Percentiles rank a stretch among this genome's conserved stretches.
Conservation (phyloP, 2,888 invertebrate species). For the Cryptocheilus praepositus region DNA sequence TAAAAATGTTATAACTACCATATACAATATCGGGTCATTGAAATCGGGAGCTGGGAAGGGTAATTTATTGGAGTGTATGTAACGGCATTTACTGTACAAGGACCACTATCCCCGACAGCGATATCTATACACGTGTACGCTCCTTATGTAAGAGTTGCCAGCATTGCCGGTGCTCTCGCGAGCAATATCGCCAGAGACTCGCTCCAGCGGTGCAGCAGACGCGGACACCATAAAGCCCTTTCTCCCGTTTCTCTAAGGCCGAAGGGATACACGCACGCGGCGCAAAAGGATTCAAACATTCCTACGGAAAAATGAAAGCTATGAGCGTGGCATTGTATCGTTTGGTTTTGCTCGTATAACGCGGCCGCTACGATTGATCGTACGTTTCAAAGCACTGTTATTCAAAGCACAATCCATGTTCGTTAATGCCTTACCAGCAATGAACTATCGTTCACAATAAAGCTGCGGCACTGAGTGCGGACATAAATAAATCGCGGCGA, state of each 20-base stretch:
- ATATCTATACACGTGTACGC: constrained; percentile 1
- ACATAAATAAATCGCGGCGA: too few species aligned
- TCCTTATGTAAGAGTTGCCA: constrained; percentile 23
- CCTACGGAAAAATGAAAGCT: constrained; percentile 1
- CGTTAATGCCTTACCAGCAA: not conserved
- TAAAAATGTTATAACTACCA: too few species aligned
- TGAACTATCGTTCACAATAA: constrained; percentile 1
- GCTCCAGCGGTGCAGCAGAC: constrained; percentile 10
- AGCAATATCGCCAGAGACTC: constrained; percentile 8
- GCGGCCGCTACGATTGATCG: not conserved
- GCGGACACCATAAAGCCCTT: constrained; percentile 10
- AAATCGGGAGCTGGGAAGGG: not conserved
- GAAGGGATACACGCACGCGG: constrained; percentile 11
- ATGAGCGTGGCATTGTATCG: not conserved
- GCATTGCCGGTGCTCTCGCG: constrained; percentile 6
- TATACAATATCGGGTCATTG: too few species aligned
- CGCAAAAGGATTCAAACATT: constrained; percentile 16
- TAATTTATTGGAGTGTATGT: constrained; percentile 27
- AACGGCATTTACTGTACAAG: constrained; percentile 20
- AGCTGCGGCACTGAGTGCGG: not conserved
- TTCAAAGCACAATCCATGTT: not conserved
- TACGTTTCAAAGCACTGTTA: too few species aligned
- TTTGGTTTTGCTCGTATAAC: constrained; percentile 42
- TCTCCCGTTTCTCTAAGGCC: constrained; percentile 12
- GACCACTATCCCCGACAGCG: not conserved